Base-by-base conservation (phyloP, 1,140 invertebrate genomes). In the Chironomus tepperi region DNA sequence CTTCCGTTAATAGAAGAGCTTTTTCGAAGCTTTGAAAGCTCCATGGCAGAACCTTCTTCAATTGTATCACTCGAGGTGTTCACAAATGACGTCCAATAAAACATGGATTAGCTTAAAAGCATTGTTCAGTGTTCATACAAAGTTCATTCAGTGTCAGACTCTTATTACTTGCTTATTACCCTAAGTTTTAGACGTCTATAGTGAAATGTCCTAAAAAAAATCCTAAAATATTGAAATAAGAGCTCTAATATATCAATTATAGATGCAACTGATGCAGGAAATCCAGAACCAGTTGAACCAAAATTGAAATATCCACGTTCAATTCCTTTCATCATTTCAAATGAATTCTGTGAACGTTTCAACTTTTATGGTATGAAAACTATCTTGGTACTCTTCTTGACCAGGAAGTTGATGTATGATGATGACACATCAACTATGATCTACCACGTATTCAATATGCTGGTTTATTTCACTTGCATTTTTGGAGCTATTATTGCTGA, bases 281-380 rank as follows among this genome's bases (percentile, higher is more conserved):
- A 57, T 12, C 47, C 16, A 70, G 18, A 70, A 19, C 15, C 9
- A 21, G 16, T 19, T 21, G 16, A 70, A 21, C 84, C 92, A 90
- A 89, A 90, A 85, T 77, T 89, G 7, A 88, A 87, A n/a, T 97
- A 96, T 80, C 96, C 96, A 0, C 92, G 90, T 80, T 88, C 93
- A 5, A 90, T 97, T 16, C 94, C 93, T 79, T 97, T 97, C 82
- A 98, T 98, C 79, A 86, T 98, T 75, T 90, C 89, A 79, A 97
- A 95, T 88, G 97, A 98, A 83, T 97, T 98, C 81, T 98, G 96
- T 82, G 97, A 98, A 84, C 87, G 96, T 79, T 98, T 98, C 83
- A 94, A 91, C 47, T 98, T 89, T 82, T 98, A 98, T 89, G 96
- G 96, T 79, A 94, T 98, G 91, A 88, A 90, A 96, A 93, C 93